phyloP scores from a whole-genome alignment of 2,113 vertebrate genomes.

The Physeter macrocephalus region DNA sequence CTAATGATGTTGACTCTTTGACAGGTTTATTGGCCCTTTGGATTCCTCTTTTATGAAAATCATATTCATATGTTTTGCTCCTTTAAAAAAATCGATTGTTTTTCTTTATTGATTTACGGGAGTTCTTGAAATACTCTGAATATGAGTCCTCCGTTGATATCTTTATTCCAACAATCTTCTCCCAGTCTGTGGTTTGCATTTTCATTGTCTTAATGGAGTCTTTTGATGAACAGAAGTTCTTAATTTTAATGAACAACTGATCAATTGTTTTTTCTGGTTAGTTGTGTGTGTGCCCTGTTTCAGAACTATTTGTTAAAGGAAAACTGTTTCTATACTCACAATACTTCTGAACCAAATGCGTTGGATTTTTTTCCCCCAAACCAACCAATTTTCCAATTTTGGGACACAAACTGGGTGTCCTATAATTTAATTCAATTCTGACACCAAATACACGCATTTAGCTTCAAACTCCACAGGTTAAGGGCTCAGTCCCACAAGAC shows the following conservation, averaged over 20 bases:
- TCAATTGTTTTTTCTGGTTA: not conserved
- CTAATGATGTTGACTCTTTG: not conserved
- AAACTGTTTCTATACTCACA: not conserved
- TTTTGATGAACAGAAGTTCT: not conserved
- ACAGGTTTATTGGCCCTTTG: not conserved
- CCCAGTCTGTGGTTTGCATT: not conserved
- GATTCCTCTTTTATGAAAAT: not conserved
- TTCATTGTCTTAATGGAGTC: not conserved
- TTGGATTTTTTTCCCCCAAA: not conserved
- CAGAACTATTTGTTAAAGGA: not conserved
- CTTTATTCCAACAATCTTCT: not conserved
- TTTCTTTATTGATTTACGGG: not conserved
- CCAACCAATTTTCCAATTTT: not conserved
- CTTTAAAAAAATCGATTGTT: not conserved
- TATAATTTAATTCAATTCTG: not conserved
- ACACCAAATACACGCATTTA: not conserved
- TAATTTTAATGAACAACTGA: not conserved
- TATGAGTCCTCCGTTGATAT: not conserved
- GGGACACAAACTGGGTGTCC: not conserved
- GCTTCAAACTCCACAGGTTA: not conserved
- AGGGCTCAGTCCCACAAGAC: not conserved
- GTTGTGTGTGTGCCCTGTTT: not conserved
- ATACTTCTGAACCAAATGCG: not conserved
- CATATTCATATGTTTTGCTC: not conserved
- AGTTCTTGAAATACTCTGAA: not conserved